Evolutionary conservation across 1,140 invertebrate species (phyloP), one percentile per base, ranked within the genome.

Genomic region (Limonius californicus): DNA sequence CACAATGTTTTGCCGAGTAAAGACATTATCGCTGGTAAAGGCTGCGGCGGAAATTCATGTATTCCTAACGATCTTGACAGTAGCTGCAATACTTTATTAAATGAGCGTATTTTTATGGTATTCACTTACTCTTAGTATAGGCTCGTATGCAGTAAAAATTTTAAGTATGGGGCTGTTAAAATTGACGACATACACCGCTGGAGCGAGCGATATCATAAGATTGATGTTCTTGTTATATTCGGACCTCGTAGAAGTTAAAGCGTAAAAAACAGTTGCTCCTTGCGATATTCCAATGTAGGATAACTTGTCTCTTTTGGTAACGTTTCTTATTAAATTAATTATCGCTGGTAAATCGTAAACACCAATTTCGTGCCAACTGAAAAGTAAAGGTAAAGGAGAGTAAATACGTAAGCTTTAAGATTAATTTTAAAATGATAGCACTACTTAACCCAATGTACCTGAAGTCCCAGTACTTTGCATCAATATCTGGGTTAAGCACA

Each of bases 291-390:
- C 79, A 11, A 85, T 73, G 65, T 85, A 87, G 58, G 73, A 77
- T 0, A 89, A 54, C 16, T 80, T 66, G 0, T 67, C 30, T 42
- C 77, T 63, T 0, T 73, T 70, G 0, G 86, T 87, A 4, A 57
- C 59, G 4, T 73, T 68, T n/a, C 86, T 65, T 18, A 86, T 78
- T 65, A 82, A 83, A 64, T 85, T 79, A 6, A 90, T 78, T 68
- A 81, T 80, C 0, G 85, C 81, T 16, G 87, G 85, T 12, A 88
- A 56, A 72, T 89, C 87, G 68, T 81, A 83, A 3, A 75, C 59
- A 2, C 81, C 84, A 76, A 89, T 87, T 76, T 92, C 87, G 68
- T 91, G 85, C 74, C 80, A 90, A 67, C 85, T 88, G 68, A n/a
- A 73, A n/a, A n/a, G n/a, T n/a, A n/a, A n/a, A n/a, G n/a, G n/a